These are phyloP conservation scores for Graptemys geographica DNA, from an alignment of 2,797 vertebrate species.

Conservation along the genomic window DNA sequence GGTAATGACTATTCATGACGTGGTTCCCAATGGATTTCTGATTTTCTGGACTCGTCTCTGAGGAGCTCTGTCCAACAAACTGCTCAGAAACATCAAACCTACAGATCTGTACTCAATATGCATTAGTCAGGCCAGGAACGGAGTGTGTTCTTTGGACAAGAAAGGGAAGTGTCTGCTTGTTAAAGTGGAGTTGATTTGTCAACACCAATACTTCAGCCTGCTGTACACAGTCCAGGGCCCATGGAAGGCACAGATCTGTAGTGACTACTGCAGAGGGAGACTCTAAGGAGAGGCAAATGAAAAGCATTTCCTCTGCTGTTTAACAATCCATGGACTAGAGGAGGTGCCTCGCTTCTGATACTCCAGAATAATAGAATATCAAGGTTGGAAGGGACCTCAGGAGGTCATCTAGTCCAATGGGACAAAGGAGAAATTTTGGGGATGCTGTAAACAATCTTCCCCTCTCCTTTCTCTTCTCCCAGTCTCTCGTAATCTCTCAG, in stretches of 20 bases:
- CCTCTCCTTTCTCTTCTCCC: not conserved
- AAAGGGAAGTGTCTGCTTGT: not conserved
- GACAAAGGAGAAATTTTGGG: not conserved
- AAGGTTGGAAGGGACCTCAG: no score
- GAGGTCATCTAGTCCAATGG: no score
- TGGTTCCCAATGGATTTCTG: not conserved
- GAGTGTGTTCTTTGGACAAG: not conserved
- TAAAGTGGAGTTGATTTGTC: not conserved
- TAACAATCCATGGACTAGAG: not conserved
- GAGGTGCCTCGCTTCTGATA: not conserved
- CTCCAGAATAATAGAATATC: not conserved
- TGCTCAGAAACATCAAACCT: not conserved
- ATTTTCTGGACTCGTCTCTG: rapidly evolving
- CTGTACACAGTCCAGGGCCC: not conserved
- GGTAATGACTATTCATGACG: not conserved
- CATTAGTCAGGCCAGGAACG: not conserved
- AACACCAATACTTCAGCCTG: not conserved
- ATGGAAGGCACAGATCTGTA: not conserved
- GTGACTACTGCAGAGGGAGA: not conserved
- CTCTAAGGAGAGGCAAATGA: not conserved
- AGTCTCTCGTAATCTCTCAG: not conserved
- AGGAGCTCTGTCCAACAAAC: not conserved
- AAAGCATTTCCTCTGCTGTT: not conserved
- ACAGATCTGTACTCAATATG: not conserved
- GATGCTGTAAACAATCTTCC: not conserved